phyloP scores from a whole-genome alignment of 2,888 invertebrate species.

The Drosophila cognata region DNA sequence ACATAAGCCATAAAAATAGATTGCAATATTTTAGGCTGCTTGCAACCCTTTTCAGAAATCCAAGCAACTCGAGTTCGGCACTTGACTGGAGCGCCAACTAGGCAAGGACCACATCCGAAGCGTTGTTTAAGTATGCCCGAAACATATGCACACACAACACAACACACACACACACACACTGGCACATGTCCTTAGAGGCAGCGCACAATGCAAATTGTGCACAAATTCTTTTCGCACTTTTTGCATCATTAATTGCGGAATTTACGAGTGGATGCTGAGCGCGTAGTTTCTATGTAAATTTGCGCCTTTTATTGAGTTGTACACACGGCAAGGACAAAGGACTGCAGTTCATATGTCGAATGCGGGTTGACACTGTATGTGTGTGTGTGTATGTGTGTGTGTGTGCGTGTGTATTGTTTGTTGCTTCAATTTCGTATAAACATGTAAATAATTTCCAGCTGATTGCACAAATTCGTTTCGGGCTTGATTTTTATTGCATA shows the following conservation, averaged over 20 bases:
- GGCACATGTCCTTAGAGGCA: conserved; percentile 20
- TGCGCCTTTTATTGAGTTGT: conserved; percentile 74
- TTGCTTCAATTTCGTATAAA: conserved; percentile 79
- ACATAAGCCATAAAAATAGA: background rate
- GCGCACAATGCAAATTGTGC: conserved; percentile 66
- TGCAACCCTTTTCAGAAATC: background rate
- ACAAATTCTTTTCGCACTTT: conserved; percentile 81
- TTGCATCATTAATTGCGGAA: conserved; percentile 84
- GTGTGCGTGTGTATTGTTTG: conserved; percentile 58
- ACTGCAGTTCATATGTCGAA: conserved; percentile 52
- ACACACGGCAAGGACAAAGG: conserved; percentile 39
- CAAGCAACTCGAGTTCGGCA: conserved; percentile 20
- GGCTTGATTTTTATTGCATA: conserved; percentile 79
- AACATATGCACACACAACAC: conserved; percentile 42
- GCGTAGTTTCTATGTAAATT: conserved; percentile 74
- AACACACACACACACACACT: conserved; percentile 5
- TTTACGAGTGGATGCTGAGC: conserved; percentile 77
- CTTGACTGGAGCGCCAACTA: conserved; percentile 21
- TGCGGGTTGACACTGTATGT: conserved; percentile 27
- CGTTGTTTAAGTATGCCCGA: conserved; percentile 14
- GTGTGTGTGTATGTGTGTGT: conserved; percentile 1
- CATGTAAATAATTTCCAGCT: conserved; percentile 81
- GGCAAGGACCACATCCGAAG: conserved; percentile 12
- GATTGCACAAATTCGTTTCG: conserved; percentile 81
- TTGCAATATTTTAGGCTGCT: background rate